A percentile compares a stretch with the other conserved stretches of the same genome.
phyloP scores from a whole-genome alignment of 1,140 invertebrate genomes.

The Drosophila ogumai region DNA sequence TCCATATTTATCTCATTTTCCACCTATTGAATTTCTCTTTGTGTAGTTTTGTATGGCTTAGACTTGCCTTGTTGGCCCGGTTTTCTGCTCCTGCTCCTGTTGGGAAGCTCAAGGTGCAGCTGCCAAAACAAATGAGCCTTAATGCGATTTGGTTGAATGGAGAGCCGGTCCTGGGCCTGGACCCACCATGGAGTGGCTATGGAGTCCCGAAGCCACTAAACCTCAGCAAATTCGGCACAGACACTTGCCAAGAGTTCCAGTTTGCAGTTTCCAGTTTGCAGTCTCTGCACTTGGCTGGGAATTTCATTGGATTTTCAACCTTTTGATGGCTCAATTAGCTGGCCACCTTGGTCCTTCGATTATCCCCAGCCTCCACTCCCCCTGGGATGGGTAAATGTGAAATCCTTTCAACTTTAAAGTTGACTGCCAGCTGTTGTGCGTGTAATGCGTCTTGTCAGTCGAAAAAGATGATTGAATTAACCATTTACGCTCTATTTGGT shows the following conservation, averaged over 20 bases:
- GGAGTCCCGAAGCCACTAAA: conserved; percentile 63
- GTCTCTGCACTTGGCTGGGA: conserved; percentile 8
- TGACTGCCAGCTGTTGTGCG: conserved; percentile 15
- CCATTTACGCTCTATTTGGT: conserved; percentile 71
- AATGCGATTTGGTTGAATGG: conserved; percentile 80
- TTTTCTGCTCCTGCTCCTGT: not conserved
- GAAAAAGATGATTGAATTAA: conserved; percentile 74
- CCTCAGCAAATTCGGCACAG: conserved; percentile 64
- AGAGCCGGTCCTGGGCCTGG: conserved; percentile 12
- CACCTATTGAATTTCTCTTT: not conserved
- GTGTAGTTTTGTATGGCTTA: not conserved
- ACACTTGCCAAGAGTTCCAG: conserved; percentile 10
- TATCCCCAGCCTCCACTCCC: not conserved
- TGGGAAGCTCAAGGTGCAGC: conserved; percentile 52
- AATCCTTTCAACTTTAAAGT: conserved; percentile 20
- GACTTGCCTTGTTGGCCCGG: conserved; percentile 1
- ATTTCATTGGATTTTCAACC: conserved; percentile 21
- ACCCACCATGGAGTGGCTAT: conserved; percentile 32
- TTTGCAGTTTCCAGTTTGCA: not conserved
- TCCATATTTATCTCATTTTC: not conserved
- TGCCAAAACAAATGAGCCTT: conserved; percentile 84
- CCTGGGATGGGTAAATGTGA: not conserved
- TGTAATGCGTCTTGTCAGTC: conserved; percentile 61
- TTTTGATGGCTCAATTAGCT: conserved; percentile 39
- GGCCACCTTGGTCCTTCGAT: conserved; percentile 4